phyloP scores from a whole-genome alignment of 2,797 vertebrate genomes.

The Phaenicophaeus curvirostris region DNA sequence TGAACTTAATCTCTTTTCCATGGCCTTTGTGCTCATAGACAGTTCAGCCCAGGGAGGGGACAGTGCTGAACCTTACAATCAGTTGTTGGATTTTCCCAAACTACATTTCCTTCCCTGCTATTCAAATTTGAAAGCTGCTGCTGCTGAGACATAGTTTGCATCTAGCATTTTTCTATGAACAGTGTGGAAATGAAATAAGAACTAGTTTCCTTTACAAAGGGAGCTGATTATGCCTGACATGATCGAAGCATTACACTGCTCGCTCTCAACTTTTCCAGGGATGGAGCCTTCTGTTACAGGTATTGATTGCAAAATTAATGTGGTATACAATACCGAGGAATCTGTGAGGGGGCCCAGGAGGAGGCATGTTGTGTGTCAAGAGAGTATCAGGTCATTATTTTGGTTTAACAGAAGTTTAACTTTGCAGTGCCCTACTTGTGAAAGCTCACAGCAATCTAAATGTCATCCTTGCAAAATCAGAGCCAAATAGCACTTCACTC shows the following conservation, averaged over 20 bases:
- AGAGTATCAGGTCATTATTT: not conserved
- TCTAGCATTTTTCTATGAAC: not conserved
- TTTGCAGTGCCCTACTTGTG: not conserved
- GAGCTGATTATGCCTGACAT: not conserved
- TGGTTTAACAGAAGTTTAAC: not conserved
- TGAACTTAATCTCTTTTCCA: not conserved
- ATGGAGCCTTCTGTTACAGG: not conserved
- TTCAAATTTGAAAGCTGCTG: not conserved
- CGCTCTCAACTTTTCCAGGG: not conserved
- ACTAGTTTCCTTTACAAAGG: not conserved
- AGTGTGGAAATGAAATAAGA: not conserved
- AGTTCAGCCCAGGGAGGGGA: not conserved
- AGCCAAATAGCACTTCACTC: not conserved
- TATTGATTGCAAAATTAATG: not conserved
- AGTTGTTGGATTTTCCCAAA: not conserved
- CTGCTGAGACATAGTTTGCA: not conserved
- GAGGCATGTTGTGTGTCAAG: not conserved
- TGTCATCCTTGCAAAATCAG: slow-evolving; percentile 9
- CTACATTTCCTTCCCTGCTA: not conserved
- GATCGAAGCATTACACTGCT: not conserved
- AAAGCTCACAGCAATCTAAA: not conserved
- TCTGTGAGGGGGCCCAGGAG: not conserved
- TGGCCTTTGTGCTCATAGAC: not conserved
- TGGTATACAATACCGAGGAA: not conserved
- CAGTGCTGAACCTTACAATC: not conserved